Conservation (phyloP, 2,113 vertebrate genomes). For the Prietella phreatophila region DNA sequence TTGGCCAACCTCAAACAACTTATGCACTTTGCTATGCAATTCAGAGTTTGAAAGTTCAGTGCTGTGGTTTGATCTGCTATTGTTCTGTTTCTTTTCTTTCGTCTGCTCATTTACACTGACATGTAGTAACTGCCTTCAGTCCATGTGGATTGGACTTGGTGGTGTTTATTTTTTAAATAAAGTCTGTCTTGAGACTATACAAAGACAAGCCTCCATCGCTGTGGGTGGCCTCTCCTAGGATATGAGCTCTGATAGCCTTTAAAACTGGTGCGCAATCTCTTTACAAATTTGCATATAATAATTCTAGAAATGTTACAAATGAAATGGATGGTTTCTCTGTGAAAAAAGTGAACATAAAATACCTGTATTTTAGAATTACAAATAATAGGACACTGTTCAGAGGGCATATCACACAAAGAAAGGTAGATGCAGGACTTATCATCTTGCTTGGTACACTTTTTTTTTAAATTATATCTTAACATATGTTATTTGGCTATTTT, state of each 20-base stretch:
- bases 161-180: not conserved
- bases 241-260: constrained; percentile 18
- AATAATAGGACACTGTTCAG: not conserved
- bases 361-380: not conserved
- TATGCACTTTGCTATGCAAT: not conserved
- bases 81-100: constrained; percentile 20
- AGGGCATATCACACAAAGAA: not conserved
- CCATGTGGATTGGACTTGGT: constrained; percentile 12
- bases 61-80: not conserved
- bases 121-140: not conserved
- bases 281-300: not conserved
- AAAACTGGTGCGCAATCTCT: not conserved
- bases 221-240: constrained; percentile 38
- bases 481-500: not conserved
- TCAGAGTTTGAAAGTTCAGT: constrained; percentile 8
- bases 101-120: not conserved
- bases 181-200: not conserved
- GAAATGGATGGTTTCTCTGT: not conserved
- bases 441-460: not conserved
- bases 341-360: not conserved
- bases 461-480: not conserved
- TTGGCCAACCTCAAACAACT: constrained; percentile 20
- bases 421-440: not conserved
- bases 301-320: not conserved
- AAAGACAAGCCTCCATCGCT: constrained; percentile 8